Base-by-base conservation (phyloP, 2,888 invertebrate genomes). In the Acleris cristana region DNA sequence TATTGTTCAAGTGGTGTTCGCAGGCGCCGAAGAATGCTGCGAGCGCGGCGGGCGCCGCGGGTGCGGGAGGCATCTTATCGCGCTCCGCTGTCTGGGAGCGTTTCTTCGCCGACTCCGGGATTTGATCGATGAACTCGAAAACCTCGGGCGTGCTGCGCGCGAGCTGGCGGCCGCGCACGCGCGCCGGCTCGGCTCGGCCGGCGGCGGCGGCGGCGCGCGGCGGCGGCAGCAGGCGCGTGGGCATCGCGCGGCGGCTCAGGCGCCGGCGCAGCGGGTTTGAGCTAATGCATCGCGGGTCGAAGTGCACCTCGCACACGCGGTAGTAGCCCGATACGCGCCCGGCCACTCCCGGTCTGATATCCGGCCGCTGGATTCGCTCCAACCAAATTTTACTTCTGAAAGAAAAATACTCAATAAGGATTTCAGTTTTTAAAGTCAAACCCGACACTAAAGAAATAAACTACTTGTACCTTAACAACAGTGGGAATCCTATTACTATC, bases 231-330 rank as follows among this genome's bases (percentile, higher is more conserved):
- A 19, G 51, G 60, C 60, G 51, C 55, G 19, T 2, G 2, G 64
- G 64, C 21, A 64, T 40, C 1, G 64, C 64, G 2, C 51, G 18
- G 56, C 19, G n/a, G 10, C 4, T 6, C 19, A 65, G 65, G n/a
- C 65, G 60, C 40, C 55, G 49, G 16, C 65, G 65, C n/a, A 16
- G 8, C 7, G 3, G 12, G 55, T 54, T 51, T 14, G 6, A 0
- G 58, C 19, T 44, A 4, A 65, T 34, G 51, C 51, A 26, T 2
- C 44, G 16, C 26, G 49, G 40, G 19, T 12, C 5, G 60, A 65
- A 65, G 55, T 65, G 65, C 51, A 6, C 44, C 55, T 65, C 65
- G 60, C 65, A 65, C n/a, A 65, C 55, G 19, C 65, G 60, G 60
- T 65, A 60, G 60, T 60, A 61, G 60, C 26, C 49, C n/a, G 65